Evolutionary conservation across 2,888 invertebrate species (phyloP).

Genomic region (Cryptocheilus praepositus): DNA sequence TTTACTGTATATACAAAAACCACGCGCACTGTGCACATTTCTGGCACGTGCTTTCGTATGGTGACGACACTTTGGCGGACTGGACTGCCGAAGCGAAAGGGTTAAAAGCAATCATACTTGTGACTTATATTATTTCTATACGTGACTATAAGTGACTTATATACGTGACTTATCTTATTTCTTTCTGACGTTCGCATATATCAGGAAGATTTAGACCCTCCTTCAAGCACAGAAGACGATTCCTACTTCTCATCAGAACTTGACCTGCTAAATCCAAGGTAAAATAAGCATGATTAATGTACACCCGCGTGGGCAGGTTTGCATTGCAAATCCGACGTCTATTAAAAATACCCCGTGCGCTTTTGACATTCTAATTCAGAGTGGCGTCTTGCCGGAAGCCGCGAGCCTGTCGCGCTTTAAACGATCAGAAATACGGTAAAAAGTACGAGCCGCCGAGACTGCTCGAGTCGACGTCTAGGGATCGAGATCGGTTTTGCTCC

Average conservation of each 20-base stretch:
- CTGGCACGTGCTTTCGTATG: no score
- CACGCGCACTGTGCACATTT: no score
- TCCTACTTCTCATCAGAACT: conserved; percentile 53
- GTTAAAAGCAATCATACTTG: no score
- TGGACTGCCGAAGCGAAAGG: no score
- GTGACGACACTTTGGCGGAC: no score
- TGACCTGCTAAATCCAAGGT: conserved; percentile 57
- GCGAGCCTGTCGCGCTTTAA: not conserved
- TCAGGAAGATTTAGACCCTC: conserved; percentile 52
- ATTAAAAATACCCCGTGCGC: no score
- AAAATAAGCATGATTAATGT: not conserved
- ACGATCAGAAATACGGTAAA: not conserved
- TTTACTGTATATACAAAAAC: no score
- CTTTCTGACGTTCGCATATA: not conserved
- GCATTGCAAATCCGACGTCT: not conserved
- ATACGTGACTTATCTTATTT: no score
- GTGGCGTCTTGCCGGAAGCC: conserved; percentile 17
- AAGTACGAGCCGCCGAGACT: conserved; percentile 16
- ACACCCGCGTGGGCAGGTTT: no score
- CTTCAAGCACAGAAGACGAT: conserved; percentile 53
- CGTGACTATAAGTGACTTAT: no score
- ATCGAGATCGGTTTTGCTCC: not conserved
- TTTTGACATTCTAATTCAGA: conserved; percentile 16
- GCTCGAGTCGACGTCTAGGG: conserved; percentile 7
- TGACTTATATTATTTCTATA: no score